Evolutionary conservation across 2,113 vertebrate species (phyloP).

Genomic region (Nesogale talazaci): DNA sequence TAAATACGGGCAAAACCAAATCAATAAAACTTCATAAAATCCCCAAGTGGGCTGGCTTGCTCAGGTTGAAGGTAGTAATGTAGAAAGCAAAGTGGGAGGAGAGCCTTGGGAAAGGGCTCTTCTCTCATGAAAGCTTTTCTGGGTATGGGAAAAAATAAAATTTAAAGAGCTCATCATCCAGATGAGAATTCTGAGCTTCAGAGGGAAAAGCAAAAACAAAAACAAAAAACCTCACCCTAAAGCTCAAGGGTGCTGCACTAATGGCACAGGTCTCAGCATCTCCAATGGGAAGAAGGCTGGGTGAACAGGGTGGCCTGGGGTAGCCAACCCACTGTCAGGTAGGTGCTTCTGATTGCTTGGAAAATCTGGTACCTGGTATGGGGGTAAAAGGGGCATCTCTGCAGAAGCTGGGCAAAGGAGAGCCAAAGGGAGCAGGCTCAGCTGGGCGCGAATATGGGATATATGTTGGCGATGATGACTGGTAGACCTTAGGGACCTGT

Average conservation of each 20-base stretch:
- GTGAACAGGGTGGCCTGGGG: neutral
- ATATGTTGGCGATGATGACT: rapidly evolving
- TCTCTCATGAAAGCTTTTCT: neutral
- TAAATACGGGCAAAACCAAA: neutral
- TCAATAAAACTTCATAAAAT: neutral
- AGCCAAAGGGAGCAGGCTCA: too few species aligned
- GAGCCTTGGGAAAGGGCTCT: neutral
- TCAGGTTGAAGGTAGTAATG: neutral
- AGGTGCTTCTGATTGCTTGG: neutral
- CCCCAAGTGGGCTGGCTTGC: neutral
- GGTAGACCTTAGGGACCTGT: neutral
- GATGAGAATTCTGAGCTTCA: neutral
- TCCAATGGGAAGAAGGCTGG: neutral
- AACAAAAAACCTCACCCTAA: too few species aligned
- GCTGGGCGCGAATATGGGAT: too few species aligned
- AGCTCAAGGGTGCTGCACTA: neutral
- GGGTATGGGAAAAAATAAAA: neutral
- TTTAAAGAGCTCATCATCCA: neutral
- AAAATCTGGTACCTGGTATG: neutral
- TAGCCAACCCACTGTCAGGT: neutral
- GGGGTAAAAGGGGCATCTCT: neutral
- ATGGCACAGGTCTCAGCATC: rapidly evolving
- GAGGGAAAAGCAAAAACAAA: neutral
- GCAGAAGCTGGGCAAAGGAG: neutral
- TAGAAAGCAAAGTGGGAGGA: neutral